Evolutionary conservation across 92 coral and sea anemone genomes (phyloP).

Genomic region (Isaurus tuberculatus): DNA sequence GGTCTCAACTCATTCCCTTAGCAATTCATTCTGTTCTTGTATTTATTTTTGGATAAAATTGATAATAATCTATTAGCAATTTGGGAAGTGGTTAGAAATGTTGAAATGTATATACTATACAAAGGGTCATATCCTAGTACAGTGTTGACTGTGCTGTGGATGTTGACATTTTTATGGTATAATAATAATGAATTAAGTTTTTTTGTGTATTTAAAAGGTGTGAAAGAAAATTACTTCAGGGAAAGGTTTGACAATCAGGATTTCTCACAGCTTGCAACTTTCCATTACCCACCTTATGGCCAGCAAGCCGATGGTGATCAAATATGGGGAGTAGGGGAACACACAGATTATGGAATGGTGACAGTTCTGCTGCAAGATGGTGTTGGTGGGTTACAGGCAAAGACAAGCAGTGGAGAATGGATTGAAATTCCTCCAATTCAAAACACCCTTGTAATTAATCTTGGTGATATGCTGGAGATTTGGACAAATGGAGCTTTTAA

Average conservation of each 20-base stretch:
- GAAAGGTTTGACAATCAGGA: conserved; percentile 61
- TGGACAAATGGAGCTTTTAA: conserved; percentile 84
- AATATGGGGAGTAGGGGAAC: conserved; percentile 73
- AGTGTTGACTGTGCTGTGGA: neutral
- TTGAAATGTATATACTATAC: too few species aligned
- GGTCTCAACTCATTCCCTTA: too few species aligned
- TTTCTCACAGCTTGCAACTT: conserved; percentile 69
- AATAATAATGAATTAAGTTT: neutral
- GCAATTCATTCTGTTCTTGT: too few species aligned
- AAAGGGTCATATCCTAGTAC: too few species aligned
- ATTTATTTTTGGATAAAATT: too few species aligned
- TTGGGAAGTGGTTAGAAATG: too few species aligned
- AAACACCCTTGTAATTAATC: conserved; percentile 73
- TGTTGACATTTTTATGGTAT: neutral
- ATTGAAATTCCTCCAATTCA: conserved; percentile 77
- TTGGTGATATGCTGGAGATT: conserved; percentile 83
- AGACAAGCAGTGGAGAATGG: conserved; percentile 70
- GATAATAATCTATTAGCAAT: too few species aligned
- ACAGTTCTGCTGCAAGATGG: conserved; percentile 83
- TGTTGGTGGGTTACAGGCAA: conserved; percentile 78
- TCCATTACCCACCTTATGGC: conserved; percentile 76
- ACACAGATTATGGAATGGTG: conserved; percentile 83
- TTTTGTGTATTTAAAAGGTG: conserved; percentile 49
- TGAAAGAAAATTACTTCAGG: conserved; percentile 62
- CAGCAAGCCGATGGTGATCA: conserved; percentile 15